phyloP scores from a whole-genome alignment of 2,797 vertebrate species.

The Pseudomugil tenellus region DNA sequence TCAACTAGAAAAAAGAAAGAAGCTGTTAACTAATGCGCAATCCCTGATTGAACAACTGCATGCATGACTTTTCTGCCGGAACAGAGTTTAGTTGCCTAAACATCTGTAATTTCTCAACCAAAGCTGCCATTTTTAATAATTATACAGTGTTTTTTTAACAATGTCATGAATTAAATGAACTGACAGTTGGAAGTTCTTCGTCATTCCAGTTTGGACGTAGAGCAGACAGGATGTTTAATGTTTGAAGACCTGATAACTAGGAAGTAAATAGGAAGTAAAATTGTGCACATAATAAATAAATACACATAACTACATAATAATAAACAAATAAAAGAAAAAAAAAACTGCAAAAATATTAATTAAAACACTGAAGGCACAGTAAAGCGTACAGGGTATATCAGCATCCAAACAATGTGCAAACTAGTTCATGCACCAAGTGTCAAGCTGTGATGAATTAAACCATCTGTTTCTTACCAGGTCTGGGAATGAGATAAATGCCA shows the following conservation, averaged over 20 bases:
- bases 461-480: neutral
- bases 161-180: neutral
- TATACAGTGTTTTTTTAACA: neutral
- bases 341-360: neutral
- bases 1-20: too few relatives aligned
- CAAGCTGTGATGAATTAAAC: neutral
- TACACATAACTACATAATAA: neutral
- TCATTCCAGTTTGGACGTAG: neutral
- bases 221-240: neutral
- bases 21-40: too few relatives aligned
- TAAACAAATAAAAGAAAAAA: neutral
- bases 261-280: too few relatives aligned
- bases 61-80: neutral
- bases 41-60: too few relatives aligned
- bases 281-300: neutral
- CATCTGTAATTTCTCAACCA: too few relatives aligned
- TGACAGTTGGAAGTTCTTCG: neutral
- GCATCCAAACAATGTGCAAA: neutral
- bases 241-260: neutral
- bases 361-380: neutral
- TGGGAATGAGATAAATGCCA: neutral
- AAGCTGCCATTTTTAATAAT: too few relatives aligned
- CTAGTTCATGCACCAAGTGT: neutral
- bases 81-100: neutral
- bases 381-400: neutral